Conservation (phyloP, 1,140 invertebrate species). For the Lepidurus couesii region DNA sequence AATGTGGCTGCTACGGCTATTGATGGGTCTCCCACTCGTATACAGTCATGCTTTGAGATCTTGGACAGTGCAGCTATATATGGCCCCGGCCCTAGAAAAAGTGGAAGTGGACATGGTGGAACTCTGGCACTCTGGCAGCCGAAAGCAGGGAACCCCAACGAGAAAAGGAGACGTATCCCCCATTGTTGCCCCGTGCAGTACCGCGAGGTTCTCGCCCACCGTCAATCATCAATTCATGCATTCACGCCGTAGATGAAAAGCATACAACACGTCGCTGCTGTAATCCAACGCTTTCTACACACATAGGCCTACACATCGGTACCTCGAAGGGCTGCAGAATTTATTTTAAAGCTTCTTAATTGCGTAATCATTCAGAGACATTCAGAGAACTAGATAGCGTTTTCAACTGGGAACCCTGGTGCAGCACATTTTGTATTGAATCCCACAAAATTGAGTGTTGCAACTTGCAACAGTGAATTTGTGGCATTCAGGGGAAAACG, state of each 20-base stretch:
- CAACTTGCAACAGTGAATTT: too few relatives aligned
- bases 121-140: background rate
- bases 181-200: background rate
- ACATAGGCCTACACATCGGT: slow-evolving; percentile 1
- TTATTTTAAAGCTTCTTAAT: background rate
- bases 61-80: background rate
- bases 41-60: background rate
- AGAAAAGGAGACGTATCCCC: background rate
- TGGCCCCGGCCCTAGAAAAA: background rate
- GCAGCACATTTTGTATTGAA: too few relatives aligned
- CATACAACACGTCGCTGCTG: slow-evolving; percentile 9
- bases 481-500: too few relatives aligned
- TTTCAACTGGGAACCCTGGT: too few relatives aligned
- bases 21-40: background rate
- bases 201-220: slow-evolving; percentile 4
- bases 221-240: background rate
- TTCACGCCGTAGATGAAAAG: slow-evolving; percentile 4
- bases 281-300: slow-evolving; percentile 7
- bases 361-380: background rate
- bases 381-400: too few relatives aligned
- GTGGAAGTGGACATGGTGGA: background rate
- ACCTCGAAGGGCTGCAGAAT: background rate
- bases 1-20: background rate
- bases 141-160: background rate
- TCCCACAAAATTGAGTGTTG: too few relatives aligned